Evolutionary conservation across 2,888 invertebrate species (phyloP).

Genomic region (Choreutis nemorana): DNA sequence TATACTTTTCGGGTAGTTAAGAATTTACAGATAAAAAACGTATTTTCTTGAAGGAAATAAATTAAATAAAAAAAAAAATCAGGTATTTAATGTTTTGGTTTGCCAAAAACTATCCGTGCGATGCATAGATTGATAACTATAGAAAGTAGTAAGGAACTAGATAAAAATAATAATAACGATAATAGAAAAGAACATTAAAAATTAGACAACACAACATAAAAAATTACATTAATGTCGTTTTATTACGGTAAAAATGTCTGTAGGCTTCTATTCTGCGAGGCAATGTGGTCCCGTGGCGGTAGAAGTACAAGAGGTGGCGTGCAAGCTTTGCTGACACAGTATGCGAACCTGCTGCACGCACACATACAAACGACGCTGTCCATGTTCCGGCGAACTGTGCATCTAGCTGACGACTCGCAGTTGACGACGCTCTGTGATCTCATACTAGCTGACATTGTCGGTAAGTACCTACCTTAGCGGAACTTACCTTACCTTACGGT

Average conservation of each 20-base stretch:
- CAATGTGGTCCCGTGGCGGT: slow-evolving; percentile 53
- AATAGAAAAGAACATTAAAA: no score
- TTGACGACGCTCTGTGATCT: slow-evolving; percentile 39
- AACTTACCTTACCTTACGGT: no score
- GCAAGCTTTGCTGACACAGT: slow-evolving; percentile 38
- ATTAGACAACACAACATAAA: no score
- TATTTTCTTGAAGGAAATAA: neutral
- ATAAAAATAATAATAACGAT: no score
- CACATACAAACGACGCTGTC: slow-evolving; percentile 41
- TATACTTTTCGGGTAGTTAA: no score
- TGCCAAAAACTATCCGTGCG: no score
- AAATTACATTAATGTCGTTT: no score
- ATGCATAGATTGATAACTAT: no score
- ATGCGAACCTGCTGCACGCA: slow-evolving; percentile 36
- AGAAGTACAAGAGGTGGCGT: slow-evolving; percentile 45
- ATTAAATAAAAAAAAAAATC: neutral
- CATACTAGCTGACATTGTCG: slow-evolving; percentile 48
- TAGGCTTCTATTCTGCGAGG: slow-evolving; percentile 53
- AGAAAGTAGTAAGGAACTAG: no score
- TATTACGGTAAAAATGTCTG: neutral
- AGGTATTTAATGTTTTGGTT: slow-evolving; percentile 1
- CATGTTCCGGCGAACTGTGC: slow-evolving; percentile 32
- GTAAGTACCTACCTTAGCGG: no score
- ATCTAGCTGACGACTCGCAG: slow-evolving; percentile 30
- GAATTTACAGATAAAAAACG: no score